A percentile compares a stretch with the other conserved stretches of the same genome.
Evolutionary conservation across 2,797 vertebrate genomes (phyloP).

Genomic region (Spea hammondii): DNA sequence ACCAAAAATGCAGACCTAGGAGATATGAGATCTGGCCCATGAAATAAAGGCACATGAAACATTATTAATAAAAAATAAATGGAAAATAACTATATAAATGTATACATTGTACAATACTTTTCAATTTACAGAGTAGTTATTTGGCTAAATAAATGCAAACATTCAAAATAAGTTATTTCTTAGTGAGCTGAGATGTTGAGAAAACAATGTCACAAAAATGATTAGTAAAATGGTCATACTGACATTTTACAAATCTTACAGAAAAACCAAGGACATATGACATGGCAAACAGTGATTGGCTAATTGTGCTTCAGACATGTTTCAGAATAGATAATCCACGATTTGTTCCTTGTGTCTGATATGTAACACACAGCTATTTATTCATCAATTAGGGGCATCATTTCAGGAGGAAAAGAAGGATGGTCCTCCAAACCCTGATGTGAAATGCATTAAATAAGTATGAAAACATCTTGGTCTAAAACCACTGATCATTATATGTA

Average conservation of each 20-base stretch:
- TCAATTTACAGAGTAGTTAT: constrained; percentile 55
- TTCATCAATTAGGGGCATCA: constrained; percentile 35
- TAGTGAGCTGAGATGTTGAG: constrained; percentile 58
- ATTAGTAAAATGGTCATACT: constrained; percentile 54
- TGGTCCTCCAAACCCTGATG: neutral
- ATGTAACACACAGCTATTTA: constrained; percentile 63
- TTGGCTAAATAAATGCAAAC: constrained; percentile 61
- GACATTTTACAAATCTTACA: constrained; percentile 51
- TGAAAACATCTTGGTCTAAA: constrained; percentile 18
- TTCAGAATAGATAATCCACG: constrained; percentile 60
- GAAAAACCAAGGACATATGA: constrained; percentile 38
- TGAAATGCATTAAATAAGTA: neutral
- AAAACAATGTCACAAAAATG: constrained; percentile 54
- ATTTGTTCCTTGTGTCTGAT: constrained; percentile 56
- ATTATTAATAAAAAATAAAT: constrained; percentile 61
- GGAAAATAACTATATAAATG: constrained; percentile 48
- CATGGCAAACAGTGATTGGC: constrained; percentile 55
- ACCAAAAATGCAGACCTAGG: constrained; percentile 53
- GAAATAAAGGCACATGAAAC: constrained; percentile 81
- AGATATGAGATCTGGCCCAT: constrained; percentile 60
- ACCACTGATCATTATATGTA: constrained; percentile 7
- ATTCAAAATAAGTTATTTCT: constrained; percentile 60
- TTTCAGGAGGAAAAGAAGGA: constrained; percentile 10
- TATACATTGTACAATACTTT: constrained; percentile 61
- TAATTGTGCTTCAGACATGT: constrained; percentile 72